Evolutionary conservation across 2,113 vertebrate species (phyloP), one percentile per base, ranked within the genome.

Genomic region (Butorides virescens): DNA sequence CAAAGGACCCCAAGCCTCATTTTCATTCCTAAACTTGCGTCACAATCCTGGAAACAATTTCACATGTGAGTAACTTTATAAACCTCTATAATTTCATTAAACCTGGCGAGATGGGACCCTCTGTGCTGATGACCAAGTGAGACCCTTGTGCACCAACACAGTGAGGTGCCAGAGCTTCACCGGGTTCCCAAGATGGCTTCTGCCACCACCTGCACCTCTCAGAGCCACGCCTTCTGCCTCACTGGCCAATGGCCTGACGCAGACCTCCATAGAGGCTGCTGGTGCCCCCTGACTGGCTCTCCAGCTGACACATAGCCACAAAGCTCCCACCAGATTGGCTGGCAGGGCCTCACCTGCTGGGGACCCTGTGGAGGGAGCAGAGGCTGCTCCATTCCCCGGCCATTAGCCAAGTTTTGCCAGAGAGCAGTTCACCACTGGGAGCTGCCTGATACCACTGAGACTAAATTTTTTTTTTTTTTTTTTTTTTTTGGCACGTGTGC

Each of bases 111-210:
- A 25, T 9, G 13, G 18, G 22, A 59, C 30, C 62, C 0, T 0
- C 29, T 39, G 8, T 47, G 27, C 65, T 37, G 44, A 55, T 1
- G 2, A 55, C 29, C 39, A 62, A 37, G 44, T 4, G 1, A 71
- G 18, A 39, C 52, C 5, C 19, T 67, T 23, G 47, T 6, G 30
- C 36, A 11, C 15, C 50, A 50, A 15, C 7, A 19, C 44, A 4
- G 1, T 1, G 2, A 10, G 61, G 34, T 32, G 8, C 3, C 13
- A 10, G 37, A 4, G 1, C 32, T 34, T 26, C 4, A 2, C n/a
- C 9, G 22, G 27, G 23, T 9, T 27, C 37, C 29, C 39, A 53
- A 10, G 47, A 42, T 42, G 49, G 58, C 21, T 16, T 15, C 50
- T 2, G 3, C 70, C 6, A 4, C 42, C 30, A 16, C 7, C 29